These are phyloP conservation scores for Seriola aureovittata DNA, from an alignment of 2,113 vertebrate genomes.

Conservation along the genomic window DNA sequence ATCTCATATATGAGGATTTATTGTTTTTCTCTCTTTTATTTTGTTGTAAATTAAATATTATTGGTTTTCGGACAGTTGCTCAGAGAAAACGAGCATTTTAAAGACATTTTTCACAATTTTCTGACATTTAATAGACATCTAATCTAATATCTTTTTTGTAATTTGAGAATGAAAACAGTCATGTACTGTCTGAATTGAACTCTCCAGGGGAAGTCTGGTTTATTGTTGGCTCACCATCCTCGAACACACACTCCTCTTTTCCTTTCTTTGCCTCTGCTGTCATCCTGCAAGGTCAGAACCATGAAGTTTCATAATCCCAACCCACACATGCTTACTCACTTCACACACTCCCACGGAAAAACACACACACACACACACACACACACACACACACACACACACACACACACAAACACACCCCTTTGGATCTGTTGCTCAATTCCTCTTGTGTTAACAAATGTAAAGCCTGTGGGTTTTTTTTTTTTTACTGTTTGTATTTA, in stretches of 20 bases:
- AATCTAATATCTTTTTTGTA: neutral
- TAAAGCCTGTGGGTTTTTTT: neutral
- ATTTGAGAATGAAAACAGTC: neutral
- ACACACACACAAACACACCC: slow-evolving; percentile 23
- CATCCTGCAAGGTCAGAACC: slow-evolving; percentile 14
- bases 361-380: slow-evolving; percentile 21
- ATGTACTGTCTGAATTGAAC: too few relatives aligned
- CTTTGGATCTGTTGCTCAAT: slow-evolving; percentile 44
- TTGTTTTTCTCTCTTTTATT: too few relatives aligned
- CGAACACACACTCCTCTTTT: slow-evolving; percentile 21
- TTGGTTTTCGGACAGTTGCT: too few relatives aligned
- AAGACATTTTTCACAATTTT: neutral
- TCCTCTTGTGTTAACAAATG: slow-evolving; percentile 13
- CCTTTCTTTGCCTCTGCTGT: neutral
- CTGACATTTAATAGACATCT: neutral
- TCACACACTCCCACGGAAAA: neutral
- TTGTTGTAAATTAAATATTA: too few relatives aligned
- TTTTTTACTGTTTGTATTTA: neutral
- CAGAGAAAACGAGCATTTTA: too few relatives aligned
- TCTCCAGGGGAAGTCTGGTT: slow-evolving; percentile 27
- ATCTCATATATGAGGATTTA: too few relatives aligned
- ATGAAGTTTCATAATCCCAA: slow-evolving; percentile 63
- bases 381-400: slow-evolving; percentile 7
- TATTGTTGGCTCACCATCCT: slow-evolving; percentile 42
- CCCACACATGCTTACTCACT: slow-evolving; percentile 46